These are phyloP conservation scores for Urocyon cinereoargenteus DNA, from an alignment of 2,797 vertebrate species.

Conservation along the genomic window DNA sequence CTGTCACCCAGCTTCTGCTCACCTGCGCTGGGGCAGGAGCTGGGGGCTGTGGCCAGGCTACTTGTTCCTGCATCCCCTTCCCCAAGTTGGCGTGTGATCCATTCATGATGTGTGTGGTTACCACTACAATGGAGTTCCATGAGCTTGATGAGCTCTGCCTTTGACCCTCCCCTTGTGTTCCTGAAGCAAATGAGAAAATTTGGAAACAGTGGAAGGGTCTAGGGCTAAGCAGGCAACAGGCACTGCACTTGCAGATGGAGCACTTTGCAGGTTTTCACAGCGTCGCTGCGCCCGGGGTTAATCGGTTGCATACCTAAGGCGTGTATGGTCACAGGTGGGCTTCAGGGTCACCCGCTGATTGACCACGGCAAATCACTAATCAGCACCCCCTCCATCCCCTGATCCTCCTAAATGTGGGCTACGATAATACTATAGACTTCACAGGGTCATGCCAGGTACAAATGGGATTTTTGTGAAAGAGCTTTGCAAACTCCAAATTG, in stretches of 20 bases:
- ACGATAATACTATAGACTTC: neutral
- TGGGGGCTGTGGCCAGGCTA: fast-evolving
- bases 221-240: neutral
- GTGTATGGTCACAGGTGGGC: neutral
- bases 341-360: neutral
- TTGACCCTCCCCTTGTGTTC: neutral
- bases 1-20: neutral
- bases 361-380: neutral
- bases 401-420: neutral
- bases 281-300: neutral
- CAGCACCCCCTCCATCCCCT: fast-evolving
- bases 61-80: no score
- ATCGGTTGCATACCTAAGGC: neutral
- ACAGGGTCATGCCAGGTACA: neutral
- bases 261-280: neutral
- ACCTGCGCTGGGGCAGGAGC: neutral
- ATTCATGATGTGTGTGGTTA: neutral
- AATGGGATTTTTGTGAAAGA: neutral
- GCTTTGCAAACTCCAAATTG: neutral
- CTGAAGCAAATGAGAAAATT: neutral
- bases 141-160: fast-evolving
- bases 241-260: fast-evolving
- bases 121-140: fast-evolving
- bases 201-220: fast-evolving
- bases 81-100: neutral